Conservation (phyloP, 1,140 invertebrate genomes). For the Diploscapter pachys region DNA sequence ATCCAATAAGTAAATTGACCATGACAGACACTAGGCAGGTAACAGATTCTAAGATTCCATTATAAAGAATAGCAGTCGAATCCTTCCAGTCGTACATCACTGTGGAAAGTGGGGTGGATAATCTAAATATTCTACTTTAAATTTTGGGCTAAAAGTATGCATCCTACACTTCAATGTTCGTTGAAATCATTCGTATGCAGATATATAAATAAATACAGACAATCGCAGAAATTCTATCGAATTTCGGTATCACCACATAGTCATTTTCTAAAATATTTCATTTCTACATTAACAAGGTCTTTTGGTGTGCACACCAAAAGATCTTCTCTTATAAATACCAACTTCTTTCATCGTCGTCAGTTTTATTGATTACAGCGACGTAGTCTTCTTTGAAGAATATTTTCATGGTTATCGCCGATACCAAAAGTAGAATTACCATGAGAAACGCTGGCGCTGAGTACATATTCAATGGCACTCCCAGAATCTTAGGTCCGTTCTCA, state of each 20-base stretch:
- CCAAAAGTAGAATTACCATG: conserved; percentile 27
- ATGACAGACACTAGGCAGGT: conserved; percentile 35
- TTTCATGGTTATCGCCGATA: conserved; percentile 25
- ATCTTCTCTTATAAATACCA: not conserved
- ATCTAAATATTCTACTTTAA: conserved; percentile 22
- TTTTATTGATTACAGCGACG: conserved; percentile 35
- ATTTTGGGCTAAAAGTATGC: not conserved
- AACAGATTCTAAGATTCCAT: conserved; percentile 27
- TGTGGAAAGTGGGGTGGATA: conserved; percentile 36
- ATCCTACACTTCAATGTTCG: conserved; percentile 38
- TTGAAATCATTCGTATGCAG: conserved; percentile 27
- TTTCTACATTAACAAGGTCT: too few relatives aligned
- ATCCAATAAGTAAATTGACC: conserved; percentile 24
- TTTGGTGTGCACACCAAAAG: not conserved
- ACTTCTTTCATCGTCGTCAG: conserved; percentile 24
- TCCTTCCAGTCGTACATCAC: conserved; percentile 38
- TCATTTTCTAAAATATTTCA: not conserved
- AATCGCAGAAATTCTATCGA: conserved; percentile 24
- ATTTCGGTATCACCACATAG: conserved; percentile 30
- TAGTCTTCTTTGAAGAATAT: conserved; percentile 36
- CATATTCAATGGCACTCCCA: conserved; percentile 30
- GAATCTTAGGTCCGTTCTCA: conserved; percentile 14
- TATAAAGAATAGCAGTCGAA: conserved; percentile 30
- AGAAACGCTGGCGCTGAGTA: conserved; percentile 38
- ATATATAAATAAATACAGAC: conserved; percentile 36